Base-by-base conservation (phyloP, 2,888 invertebrate species). In the Deilephila porcellus region DNA sequence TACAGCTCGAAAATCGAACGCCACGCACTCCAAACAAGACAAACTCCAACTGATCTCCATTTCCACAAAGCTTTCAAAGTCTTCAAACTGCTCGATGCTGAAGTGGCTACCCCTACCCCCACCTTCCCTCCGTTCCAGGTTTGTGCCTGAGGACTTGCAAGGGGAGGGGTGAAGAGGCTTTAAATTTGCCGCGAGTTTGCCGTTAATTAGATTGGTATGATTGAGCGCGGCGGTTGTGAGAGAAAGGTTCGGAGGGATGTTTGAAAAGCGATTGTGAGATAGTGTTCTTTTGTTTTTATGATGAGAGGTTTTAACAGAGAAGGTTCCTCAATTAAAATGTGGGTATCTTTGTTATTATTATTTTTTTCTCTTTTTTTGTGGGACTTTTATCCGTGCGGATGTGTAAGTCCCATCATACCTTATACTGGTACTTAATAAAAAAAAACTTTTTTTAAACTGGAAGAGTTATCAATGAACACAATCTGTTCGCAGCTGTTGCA, bases 11-110 rank as follows among this genome's bases (percentile, higher is more conserved):
- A 52, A 25, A 67, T 67, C 67, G 67, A 52, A 52, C 52, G 45
- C 8, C 45, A 14, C 25, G 52, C n/a, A 67, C 67, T 67, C 52
- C 25, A 52, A 37, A 56, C 56, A 56, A 45, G 56, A 56, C n/a
- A 17, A 52, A 67, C 67, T 52, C 45, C 67, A 52, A 45, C 52
- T 17, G 52, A 52, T 67, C 67, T 67, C 67, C 67, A 67, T 67
- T 67, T 52, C 45, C 67, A 52, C 52, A 67, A 67, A 67, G 67
- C 67, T 67, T 67, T 67, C 67, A 67, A 67, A 45, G 67, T 67
- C 67, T 67, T 67, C 45, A 67, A 67, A 67, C 67, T 67, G 52
- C 45, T 64, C 60, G 60, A 60, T 64, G 56, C 56, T n/a, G 64
- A 52, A 52, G 67, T 45, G 67, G 52, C 17, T 19, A 1, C 60